These are phyloP conservation scores for Bombylius discolor DNA, from an alignment of 2,888 invertebrate species.

Conservation along the genomic window DNA sequence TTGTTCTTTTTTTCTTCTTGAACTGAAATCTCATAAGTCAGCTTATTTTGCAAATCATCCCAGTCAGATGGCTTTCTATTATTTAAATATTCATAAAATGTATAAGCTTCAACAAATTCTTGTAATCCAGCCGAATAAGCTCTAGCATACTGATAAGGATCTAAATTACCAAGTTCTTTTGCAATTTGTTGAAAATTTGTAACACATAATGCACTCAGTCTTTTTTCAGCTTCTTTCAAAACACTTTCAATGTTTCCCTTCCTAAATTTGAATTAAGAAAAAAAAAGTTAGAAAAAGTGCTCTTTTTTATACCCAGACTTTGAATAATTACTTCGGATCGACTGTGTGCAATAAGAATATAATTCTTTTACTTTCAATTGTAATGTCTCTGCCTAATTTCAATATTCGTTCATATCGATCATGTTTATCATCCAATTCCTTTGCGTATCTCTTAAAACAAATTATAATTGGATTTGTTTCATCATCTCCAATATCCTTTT, in stretches of 20 bases:
- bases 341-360: conserved; percentile 75
- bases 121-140: conserved; percentile 55
- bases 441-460: conserved; percentile 47
- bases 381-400: conserved; percentile 69
- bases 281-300: background rate
- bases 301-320: background rate
- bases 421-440: conserved; percentile 60
- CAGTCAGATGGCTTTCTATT: conserved; percentile 47
- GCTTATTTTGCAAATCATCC: conserved; percentile 42
- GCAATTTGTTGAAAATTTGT: conserved; percentile 54
- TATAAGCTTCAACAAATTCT: conserved; percentile 77
- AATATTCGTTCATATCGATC: conserved; percentile 73
- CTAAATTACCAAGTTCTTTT: conserved; percentile 54
- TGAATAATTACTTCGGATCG: conserved; percentile 26
- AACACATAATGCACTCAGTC: conserved; percentile 46
- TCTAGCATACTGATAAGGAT: conserved; percentile 52
- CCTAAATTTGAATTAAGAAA: conserved; percentile 21
- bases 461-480: conserved; percentile 27
- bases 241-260: conserved; percentile 43
- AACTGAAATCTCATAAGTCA: conserved; percentile 33
- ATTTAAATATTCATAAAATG: conserved; percentile 59
- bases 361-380: conserved; percentile 79
- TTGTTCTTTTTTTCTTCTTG: conserved; percentile 5
- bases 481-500: conserved; percentile 9
- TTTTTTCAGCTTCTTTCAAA: conserved; percentile 49